Evolutionary conservation across 2,113 vertebrate genomes (phyloP).

Genomic region (Leptobrachium leishanense): DNA sequence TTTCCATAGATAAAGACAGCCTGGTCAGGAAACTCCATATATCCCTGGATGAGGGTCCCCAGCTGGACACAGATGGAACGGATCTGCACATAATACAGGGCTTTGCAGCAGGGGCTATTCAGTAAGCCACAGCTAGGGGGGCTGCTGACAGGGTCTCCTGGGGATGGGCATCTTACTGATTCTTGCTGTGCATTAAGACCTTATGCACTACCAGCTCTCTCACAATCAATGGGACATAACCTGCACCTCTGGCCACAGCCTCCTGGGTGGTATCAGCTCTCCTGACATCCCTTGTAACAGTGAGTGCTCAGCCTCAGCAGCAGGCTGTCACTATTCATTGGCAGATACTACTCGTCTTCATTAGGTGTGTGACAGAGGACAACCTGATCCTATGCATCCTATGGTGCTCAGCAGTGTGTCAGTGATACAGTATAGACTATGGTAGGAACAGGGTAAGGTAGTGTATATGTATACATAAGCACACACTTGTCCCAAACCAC

Average conservation of each 20-base stretch:
- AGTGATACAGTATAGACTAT: too few relatives aligned
- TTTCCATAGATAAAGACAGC: neutral
- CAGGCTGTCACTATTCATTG: constrained; percentile 12
- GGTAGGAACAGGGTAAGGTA: too few relatives aligned
- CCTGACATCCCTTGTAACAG: constrained; percentile 11
- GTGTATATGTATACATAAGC: too few relatives aligned
- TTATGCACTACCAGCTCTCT: neutral
- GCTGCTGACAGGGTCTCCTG: constrained; percentile 9
- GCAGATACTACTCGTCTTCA: neutral
- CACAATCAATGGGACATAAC: neutral
- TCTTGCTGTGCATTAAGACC: neutral
- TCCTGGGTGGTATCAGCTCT: neutral
- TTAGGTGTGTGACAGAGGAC: neutral
- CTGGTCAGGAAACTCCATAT: constrained; percentile 15
- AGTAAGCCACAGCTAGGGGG: constrained; percentile 13
- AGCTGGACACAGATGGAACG: constrained; percentile 32
- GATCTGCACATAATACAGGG: constrained; percentile 15
- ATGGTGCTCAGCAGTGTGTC: too few relatives aligned
- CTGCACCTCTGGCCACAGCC: neutral
- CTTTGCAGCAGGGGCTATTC: neutral
- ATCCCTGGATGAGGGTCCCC: constrained; percentile 20
- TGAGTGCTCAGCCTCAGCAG: neutral
- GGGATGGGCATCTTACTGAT: constrained; percentile 1
- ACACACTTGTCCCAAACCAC: too few relatives aligned
- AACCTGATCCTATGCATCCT: neutral